Base-by-base conservation (phyloP, 2,888 invertebrate genomes). In the Mesorhabditis belari region DNA sequence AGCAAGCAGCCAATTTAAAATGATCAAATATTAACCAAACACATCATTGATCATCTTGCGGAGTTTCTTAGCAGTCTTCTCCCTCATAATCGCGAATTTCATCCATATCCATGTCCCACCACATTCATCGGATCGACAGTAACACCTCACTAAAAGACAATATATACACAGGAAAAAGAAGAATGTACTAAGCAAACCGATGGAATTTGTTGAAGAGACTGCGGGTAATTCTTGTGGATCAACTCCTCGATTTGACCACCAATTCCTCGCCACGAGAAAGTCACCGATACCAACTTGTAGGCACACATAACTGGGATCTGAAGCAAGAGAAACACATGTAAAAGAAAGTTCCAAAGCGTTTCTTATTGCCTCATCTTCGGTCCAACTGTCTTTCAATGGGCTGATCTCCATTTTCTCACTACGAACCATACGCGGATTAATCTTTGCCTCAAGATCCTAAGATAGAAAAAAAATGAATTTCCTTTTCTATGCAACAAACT, bases 111-210 rank as follows among this genome's bases (percentile, higher is more conserved):
- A 96, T 87, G 70, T 93, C 94, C 85, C 89, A 87, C 95, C 96
- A n/a, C n/a, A 98, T 82, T 90, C 88, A 85, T 98, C 96, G 84
- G 91, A 91, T 88, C 92, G 93, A 86, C 95, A 95, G 85, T 94
- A n/a, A 94, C 67, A 96, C 91, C 88, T 96, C 94, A 81, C 72
- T 72, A n/a, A 49, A 51, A 65, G 55, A 51, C 19, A 21, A 23
- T 21, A 24, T 9, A 28, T 49, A 27, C 4, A 23, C 6, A 29
- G 9, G 23, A 59, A 21, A 9, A n/a, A 19, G 17, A 25, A 2
- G n/a, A n/a, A n/a, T n/a, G n/a, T n/a, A n/a, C 44, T n/a, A 35
- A 35, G n/a, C 44, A 35, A n/a, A 35, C 44, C 44, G 44, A n/a
- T 35, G 44, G 44, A 35, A 35, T 35, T 35, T 35, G 44, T 9